These are phyloP conservation scores for Marcusenius ussheri DNA, from an alignment of 2,113 vertebrate species.

Conservation along the genomic window DNA sequence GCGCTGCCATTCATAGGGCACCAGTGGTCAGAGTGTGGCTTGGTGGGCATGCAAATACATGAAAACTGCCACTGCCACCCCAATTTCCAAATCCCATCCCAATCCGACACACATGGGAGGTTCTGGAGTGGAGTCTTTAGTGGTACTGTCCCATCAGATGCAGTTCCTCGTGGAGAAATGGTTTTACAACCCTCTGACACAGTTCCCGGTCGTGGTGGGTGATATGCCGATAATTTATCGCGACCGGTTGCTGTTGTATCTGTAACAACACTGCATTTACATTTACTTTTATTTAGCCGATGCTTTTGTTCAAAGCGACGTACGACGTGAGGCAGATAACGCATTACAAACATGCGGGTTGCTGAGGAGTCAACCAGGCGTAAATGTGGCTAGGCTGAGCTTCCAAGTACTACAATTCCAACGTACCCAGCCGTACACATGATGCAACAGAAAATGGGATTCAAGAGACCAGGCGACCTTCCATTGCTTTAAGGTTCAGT, in stretches of 20 bases:
- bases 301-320: not conserved
- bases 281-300: not conserved
- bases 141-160: not conserved
- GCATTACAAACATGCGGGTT: not conserved
- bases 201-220: not conserved
- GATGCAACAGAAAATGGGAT: not conserved
- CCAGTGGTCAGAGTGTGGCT: not conserved
- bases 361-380: not conserved
- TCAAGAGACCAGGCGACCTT: not conserved
- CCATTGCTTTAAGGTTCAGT: not conserved
- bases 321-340: not conserved
- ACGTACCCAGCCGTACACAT: not conserved
- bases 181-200: not conserved
- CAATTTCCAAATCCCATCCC: not conserved
- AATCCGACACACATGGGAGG: not conserved
- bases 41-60: not conserved
- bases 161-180: not conserved
- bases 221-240: not conserved
- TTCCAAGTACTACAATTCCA: not conserved
- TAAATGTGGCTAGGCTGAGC: not conserved
- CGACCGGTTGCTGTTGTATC: not conserved
- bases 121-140: not conserved
- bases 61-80: not conserved
- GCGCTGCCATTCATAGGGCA: not conserved
- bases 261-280: not conserved